These are phyloP conservation scores for Myripristis jacobus DNA, from an alignment of 2,797 vertebrate species.

Conservation along the genomic window DNA sequence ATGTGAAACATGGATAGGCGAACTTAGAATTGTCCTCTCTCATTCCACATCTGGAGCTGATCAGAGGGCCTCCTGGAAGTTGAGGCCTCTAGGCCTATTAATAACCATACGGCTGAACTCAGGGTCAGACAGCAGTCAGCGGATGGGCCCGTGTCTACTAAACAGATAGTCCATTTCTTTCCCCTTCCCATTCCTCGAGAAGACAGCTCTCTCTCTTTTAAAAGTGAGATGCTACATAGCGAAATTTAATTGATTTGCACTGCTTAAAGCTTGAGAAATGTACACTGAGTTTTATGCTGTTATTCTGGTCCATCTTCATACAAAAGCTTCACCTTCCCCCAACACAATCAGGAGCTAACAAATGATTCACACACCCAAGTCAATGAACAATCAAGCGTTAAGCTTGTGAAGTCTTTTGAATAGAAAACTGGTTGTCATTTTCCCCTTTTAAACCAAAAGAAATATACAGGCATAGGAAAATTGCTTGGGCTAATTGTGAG, in stretches of 20 bases:
- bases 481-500: constrained; percentile 8
- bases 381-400: constrained; percentile 9
- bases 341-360: neutral
- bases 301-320: constrained; percentile 3
- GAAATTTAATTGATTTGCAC: constrained; percentile 11
- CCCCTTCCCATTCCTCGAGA: constrained; percentile 57
- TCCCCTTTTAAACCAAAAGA: constrained; percentile 37
- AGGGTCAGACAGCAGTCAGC: constrained; percentile 90
- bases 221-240: constrained; percentile 40
- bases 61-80: constrained; percentile 89
- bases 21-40: constrained; percentile 75
- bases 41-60: constrained; percentile 90
- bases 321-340: neutral
- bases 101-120: constrained; percentile 84
- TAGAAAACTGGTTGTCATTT: neutral
- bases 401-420: neutral
- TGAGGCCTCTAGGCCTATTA: constrained; percentile 87
- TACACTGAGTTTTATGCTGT: constrained; percentile 38
- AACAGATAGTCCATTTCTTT: constrained; percentile 76
- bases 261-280: neutral
- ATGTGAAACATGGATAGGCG: constrained; percentile 84
- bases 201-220: constrained; percentile 74
- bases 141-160: constrained; percentile 84
- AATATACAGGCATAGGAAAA: constrained; percentile 16
- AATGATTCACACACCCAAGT: constrained; percentile 2